These are phyloP conservation scores for Natator depressus DNA, from an alignment of 2,113 vertebrate species.

Conservation along the genomic window DNA sequence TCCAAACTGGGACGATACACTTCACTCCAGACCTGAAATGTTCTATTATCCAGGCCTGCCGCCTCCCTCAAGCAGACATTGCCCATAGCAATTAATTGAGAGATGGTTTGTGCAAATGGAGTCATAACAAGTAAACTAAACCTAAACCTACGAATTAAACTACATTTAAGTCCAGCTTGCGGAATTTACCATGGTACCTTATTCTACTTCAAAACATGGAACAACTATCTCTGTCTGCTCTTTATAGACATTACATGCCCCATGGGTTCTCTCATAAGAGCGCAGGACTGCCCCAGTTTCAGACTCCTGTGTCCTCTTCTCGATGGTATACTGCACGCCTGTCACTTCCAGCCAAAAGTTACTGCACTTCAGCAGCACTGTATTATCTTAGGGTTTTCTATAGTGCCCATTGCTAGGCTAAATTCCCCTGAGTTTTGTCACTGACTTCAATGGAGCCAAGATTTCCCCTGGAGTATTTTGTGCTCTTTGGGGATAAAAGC, in stretches of 20 bases:
- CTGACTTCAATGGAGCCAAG: not conserved
- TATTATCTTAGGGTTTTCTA: not conserved
- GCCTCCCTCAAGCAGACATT: not conserved
- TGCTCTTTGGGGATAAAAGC: not conserved
- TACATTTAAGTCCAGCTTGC: not conserved
- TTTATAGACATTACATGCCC: not conserved
- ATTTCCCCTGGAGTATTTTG: not conserved
- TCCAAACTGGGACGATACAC: not conserved
- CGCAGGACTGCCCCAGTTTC: not conserved
- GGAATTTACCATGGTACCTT: not conserved
- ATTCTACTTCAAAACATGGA: conserved; percentile 7
- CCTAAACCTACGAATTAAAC: not conserved
- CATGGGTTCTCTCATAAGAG: not conserved
- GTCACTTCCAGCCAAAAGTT: not conserved
- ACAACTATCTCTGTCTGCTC: not conserved
- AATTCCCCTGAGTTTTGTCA: not conserved
- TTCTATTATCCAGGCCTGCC: not conserved
- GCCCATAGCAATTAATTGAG: not conserved
- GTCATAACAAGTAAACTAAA: not conserved
- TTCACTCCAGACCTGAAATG: not conserved
- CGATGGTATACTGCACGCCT: not conserved
- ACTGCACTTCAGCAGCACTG: not conserved
- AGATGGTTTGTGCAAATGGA: not conserved
- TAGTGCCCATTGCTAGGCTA: not conserved
- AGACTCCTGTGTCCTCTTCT: not conserved